These are phyloP conservation scores for Thecophora atra DNA, from an alignment of 2,888 invertebrate species.

Conservation along the genomic window DNA sequence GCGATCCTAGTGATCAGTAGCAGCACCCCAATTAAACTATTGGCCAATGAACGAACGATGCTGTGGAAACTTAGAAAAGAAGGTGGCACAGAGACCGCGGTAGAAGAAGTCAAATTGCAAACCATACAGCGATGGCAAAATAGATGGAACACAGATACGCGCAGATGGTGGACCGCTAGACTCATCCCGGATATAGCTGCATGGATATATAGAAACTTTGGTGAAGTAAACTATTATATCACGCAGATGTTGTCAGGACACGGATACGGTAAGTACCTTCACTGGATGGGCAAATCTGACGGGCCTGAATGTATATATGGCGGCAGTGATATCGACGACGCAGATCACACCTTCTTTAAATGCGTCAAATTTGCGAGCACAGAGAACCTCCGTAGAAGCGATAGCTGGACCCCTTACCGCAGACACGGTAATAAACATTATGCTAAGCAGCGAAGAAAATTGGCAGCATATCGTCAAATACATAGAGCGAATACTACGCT, in stretches of 20 bases:
- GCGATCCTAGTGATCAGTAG: conserved; percentile 2
- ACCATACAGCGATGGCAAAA: no score
- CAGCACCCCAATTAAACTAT: neutral
- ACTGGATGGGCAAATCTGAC: conserved; percentile 2
- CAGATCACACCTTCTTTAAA: conserved; percentile 18
- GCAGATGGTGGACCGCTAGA: conserved; percentile 19
- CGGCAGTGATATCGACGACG: conserved; percentile 11
- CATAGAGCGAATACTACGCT: neutral
- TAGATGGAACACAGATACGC: conserved; percentile 5
- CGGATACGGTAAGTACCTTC: conserved; percentile 22
- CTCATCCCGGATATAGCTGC: neutral
- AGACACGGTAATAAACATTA: neutral
- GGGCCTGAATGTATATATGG: conserved; percentile 16
- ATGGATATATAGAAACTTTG: conserved; percentile 8
- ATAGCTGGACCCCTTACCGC: neutral
- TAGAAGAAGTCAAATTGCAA: no score
- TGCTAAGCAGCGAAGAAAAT: neutral
- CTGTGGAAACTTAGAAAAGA: neutral
- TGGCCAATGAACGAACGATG: neutral
- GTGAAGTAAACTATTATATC: conserved; percentile 24
- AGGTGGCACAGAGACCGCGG: neutral
- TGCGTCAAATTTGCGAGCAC: neutral
- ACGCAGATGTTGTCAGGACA: conserved; percentile 28
- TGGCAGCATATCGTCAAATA: neutral
- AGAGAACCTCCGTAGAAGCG: neutral